These are phyloP conservation scores for Festucalex cinctus DNA, from an alignment of 2,113 vertebrate species.

Conservation along the genomic window DNA sequence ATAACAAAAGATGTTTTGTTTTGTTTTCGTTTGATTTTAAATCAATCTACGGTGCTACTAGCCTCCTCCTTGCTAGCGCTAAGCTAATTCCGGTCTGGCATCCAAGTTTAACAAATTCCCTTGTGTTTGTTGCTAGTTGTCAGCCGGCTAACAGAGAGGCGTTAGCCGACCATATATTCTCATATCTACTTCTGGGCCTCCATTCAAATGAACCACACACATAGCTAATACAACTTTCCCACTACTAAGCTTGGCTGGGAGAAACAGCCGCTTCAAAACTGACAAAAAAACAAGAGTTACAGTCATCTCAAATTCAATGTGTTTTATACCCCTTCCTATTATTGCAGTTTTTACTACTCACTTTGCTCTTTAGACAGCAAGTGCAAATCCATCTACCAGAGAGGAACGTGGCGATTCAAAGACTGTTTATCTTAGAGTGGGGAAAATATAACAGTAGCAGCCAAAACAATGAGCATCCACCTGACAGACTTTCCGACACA, in stretches of 20 bases:
- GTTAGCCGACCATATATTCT: no score
- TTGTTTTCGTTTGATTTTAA: no score
- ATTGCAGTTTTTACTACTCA: not conserved
- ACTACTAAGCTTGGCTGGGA: not conserved
- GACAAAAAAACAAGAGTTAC: not conserved
- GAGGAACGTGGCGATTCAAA: not conserved
- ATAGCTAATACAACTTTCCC: not conserved
- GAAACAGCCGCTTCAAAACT: not conserved
- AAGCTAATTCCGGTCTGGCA: no score
- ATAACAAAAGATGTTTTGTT: no score
- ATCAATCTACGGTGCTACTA: no score
- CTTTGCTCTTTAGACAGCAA: not conserved
- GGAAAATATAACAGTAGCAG: not conserved
- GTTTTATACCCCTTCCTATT: not conserved
- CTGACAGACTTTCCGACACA: conserved; percentile 8
- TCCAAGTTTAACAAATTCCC: no score
- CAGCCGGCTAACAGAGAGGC: no score
- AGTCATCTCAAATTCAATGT: not conserved
- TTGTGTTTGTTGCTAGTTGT: no score
- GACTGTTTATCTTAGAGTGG: not conserved
- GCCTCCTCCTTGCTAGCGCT: no score
- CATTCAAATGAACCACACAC: no score
- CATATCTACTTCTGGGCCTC: no score
- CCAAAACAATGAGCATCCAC: conserved; percentile 22
- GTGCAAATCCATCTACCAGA: not conserved